Evolutionary conservation across 2,113 vertebrate genomes (phyloP).

Genomic region (Indicator indicator): DNA sequence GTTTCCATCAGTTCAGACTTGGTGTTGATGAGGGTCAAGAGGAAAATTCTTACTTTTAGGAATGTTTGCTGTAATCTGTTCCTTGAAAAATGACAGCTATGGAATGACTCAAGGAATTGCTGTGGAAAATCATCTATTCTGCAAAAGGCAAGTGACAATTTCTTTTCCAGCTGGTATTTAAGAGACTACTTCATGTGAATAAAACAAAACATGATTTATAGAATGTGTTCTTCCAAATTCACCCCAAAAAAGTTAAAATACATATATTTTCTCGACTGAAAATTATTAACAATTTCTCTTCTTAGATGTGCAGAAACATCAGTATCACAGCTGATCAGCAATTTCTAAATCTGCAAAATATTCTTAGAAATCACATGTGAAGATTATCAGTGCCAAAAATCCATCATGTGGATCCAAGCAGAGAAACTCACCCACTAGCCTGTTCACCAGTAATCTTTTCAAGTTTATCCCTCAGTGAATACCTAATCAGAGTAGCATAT

Average conservation of each 20-base stretch:
- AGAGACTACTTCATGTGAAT: background rate
- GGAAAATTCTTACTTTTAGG: background rate
- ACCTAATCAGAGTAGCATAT: background rate
- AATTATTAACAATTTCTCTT: background rate
- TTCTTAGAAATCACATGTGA: background rate
- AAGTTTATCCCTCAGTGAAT: background rate
- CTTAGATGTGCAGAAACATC: background rate
- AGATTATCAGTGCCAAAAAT: conserved; percentile 2
- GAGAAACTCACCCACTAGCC: background rate
- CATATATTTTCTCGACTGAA: background rate
- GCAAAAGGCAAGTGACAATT: conserved; percentile 13
- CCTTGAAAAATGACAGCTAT: conserved; percentile 22
- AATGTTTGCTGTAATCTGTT: background rate
- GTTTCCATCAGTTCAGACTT: background rate
- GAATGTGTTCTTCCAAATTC: background rate
- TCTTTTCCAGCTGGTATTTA: conserved; percentile 38
- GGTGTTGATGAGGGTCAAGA: background rate
- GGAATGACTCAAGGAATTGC: conserved; percentile 17
- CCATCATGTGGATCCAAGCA: background rate
- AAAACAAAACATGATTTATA: conserved; percentile 1
- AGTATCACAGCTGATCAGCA: background rate
- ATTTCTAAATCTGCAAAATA: background rate
- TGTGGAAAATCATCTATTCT: conserved; percentile 39
- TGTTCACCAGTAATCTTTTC: background rate
- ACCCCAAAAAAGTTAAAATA: background rate